phyloP scores from a whole-genome alignment of 2,113 vertebrate species.

The Austrofundulus limnaeus region DNA sequence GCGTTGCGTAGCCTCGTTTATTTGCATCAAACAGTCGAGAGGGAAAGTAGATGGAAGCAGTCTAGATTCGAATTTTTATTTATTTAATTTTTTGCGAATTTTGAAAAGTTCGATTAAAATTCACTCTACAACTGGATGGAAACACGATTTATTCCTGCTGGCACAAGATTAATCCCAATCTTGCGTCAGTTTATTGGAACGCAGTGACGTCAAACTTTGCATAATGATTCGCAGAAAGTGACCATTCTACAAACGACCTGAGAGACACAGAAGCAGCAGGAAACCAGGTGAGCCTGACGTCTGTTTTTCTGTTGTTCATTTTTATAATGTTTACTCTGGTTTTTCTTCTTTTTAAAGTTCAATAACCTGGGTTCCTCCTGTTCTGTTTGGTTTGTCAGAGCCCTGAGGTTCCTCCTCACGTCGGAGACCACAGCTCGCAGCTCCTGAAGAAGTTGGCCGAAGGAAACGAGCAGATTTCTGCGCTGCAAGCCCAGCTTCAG shows the following conservation, averaged over 20 bases:
- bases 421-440: slow-evolving; percentile 58
- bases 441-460: slow-evolving; percentile 83
- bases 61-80: too few species aligned
- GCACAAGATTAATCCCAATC: too few species aligned
- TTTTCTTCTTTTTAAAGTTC: neutral
- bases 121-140: too few species aligned
- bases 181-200: neutral
- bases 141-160: too few species aligned
- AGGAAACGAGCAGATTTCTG: slow-evolving; percentile 83
- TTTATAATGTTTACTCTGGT: neutral
- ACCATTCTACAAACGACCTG: slow-evolving; percentile 52
- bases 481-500: slow-evolving; percentile 86
- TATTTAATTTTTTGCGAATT: too few species aligned
- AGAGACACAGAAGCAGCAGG: slow-evolving; percentile 55
- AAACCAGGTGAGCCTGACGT: slow-evolving; percentile 66
- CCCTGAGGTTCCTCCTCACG: slow-evolving; percentile 46
- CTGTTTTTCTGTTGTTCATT: neutral
- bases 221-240: slow-evolving; percentile 63
- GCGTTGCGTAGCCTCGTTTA: too few species aligned
- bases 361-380: too few species aligned
- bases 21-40: too few species aligned
- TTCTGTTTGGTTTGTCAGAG: too few species aligned
- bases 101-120: too few species aligned
- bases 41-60: too few species aligned
- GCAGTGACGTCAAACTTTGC: slow-evolving; percentile 20